phyloP scores from a whole-genome alignment of 2,888 invertebrate genomes.

The Nymphalis c-album region DNA sequence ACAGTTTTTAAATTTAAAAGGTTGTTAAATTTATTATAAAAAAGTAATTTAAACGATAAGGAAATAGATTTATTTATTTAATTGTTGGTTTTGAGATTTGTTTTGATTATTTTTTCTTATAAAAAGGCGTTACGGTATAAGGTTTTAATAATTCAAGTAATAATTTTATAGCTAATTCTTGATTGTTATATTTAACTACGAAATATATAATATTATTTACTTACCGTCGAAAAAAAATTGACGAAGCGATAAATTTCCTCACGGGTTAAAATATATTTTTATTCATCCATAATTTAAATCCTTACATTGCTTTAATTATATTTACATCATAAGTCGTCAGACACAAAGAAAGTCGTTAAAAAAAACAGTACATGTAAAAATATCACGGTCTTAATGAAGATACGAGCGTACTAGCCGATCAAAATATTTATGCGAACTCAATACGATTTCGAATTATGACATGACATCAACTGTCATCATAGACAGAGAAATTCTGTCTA shows the following conservation, averaged over 20 bases:
- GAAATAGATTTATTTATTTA: too few species aligned
- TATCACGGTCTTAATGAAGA: neutral
- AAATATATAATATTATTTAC: neutral
- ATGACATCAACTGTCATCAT: too few species aligned
- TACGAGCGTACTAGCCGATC: neutral
- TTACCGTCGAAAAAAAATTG: neutral
- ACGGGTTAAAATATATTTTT: neutral
- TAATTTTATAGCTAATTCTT: too few species aligned
- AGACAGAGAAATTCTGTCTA: too few species aligned
- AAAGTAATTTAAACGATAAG: too few species aligned
- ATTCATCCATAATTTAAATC: neutral
- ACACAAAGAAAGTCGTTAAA: neutral
- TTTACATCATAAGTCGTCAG: neutral
- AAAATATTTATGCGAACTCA: conserved; percentile 22
- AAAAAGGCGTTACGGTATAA: too few species aligned
- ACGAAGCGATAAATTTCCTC: conserved; percentile 1
- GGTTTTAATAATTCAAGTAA: too few species aligned
- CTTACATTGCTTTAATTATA: neutral
- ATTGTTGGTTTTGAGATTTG: too few species aligned
- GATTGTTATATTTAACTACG: neutral
- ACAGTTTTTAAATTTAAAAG: too few species aligned
- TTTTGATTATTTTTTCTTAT: too few species aligned
- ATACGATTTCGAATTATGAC: too few species aligned
- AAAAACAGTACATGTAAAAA: neutral
- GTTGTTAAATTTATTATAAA: too few species aligned